Base-by-base conservation (phyloP, 2,888 invertebrate species). In the Sphinx pinastri region DNA sequence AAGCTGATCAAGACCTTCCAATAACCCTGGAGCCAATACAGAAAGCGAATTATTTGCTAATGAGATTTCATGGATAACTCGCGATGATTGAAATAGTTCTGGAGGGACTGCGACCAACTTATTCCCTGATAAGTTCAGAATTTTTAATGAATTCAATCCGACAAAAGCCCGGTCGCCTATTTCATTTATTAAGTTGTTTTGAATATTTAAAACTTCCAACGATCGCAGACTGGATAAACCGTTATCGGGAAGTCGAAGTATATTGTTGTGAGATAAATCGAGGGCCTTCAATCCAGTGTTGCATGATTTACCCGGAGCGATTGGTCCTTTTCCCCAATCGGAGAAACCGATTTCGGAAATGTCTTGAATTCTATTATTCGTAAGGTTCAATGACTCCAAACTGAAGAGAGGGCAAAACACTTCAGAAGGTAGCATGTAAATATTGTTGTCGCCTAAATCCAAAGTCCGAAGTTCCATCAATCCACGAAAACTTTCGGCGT, bases 71-170 rank as follows among this genome's bases (percentile, higher is more conserved):
- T 95, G 95, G 76, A 97, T 92, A 81, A 96, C 95, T 79, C 95
- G 94, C 60, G 96, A 96, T 76, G 96, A 95, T 86, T 96, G 95
- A 88, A 98, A 97, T 79, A 97, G 88, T 88, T 97, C 96, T 25
- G 97, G 96, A 68, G 98, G 97, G 78, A 98, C 95, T 60, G 96
- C 96, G 68, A 96, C 96, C 82, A 98, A 94, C 83, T 95, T 95
- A 93, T 98, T 98, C 85, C 96, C 96, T 13, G 97, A 97, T 85
- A 98, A 92, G 91, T 98, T 97, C 67, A 98, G 91, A 79, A 95
- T 95, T 84, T 95, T 95, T 80, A 98, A 92, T 75, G 95, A 95
- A 77, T 92, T 94, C 77, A 98, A 91, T 75, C 97, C 97, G 73
- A 95, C 95, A 76, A 98, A 95, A 68, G 97, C 96, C 78, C 96